Evolutionary conservation across 2,113 vertebrate genomes (phyloP).

Genomic region (Turdus rufiventris): DNA sequence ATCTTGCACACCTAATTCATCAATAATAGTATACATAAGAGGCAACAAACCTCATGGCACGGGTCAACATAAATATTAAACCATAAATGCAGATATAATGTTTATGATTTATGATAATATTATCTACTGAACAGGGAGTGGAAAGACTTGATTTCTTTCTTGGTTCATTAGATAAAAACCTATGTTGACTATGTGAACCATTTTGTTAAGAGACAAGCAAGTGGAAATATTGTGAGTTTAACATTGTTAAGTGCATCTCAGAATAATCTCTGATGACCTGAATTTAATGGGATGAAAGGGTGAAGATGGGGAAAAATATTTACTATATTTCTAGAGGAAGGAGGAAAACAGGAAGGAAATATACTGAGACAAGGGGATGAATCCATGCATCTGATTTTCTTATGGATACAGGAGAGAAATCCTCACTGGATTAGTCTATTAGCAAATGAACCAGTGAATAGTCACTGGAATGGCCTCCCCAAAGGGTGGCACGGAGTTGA

Average conservation of each 20-base stretch:
- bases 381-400: background rate
- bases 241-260: background rate
- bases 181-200: background rate
- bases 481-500: background rate
- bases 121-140: background rate
- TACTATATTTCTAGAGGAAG: background rate
- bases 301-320: background rate
- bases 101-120: background rate
- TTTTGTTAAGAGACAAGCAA: conserved; percentile 6
- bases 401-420: background rate
- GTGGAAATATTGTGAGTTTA: background rate
- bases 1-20: background rate
- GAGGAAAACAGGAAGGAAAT: background rate
- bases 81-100: background rate
- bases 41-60: conserved; percentile 3
- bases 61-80: conserved; percentile 24
- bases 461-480: background rate
- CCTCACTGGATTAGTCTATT: background rate
- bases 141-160: background rate
- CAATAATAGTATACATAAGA: background rate
- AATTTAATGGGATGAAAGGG: background rate
- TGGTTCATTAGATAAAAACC: background rate
- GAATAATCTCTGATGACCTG: background rate
- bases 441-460: background rate
- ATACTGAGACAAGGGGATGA: background rate